Base-by-base conservation (phyloP, 2,113 vertebrate genomes). In the Amia ocellicauda region DNA sequence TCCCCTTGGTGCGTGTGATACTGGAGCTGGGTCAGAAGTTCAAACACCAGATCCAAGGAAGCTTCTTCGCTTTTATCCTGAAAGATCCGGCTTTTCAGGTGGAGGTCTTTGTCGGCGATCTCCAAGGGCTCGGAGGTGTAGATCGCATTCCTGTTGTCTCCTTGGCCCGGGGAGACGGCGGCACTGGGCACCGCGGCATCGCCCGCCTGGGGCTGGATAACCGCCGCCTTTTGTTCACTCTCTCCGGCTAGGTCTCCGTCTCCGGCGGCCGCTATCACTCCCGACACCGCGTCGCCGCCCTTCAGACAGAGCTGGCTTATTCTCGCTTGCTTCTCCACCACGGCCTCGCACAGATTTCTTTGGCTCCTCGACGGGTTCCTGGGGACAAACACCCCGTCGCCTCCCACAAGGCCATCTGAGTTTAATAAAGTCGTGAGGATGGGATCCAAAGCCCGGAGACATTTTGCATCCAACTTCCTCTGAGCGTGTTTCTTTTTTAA, bases 11-110 rank as follows among this genome's bases (percentile, higher is more conserved):
- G 97, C 43, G 94, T 98, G 75, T 99, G 96, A 82, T 98, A 98
- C 62, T 99, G 96, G 70, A 98, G 88, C 82, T 99, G 96, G 61
- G 96, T 99, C 78, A 99, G 79, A 55, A 99, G 90, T 78, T 98
- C 95, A 76, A 99, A 99, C 29, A 98, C 94, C 63, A 99, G 87
- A 73, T 98, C 96, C 63, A 99, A 86, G 60, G 97, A 98, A 61
- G 94, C 95, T 68, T 99, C 97, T 60, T 99, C 97, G 16, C 93
- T 98, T 86, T 99, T 97, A 70, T 93, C 89, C 90, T 94, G 91
- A 85, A 99, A 99, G 80, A 99, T 88, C 60, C 92, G 93, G 45
- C 88, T 84, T 74, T 85, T 83, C 74, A 84, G 67, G 36, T 80
- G 79, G 83, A 62, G 88, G 89, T 79, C 88, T 58, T 53, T 86